These are phyloP conservation scores for Lycophotia porphyrea DNA, from an alignment of 2,888 invertebrate genomes.

Conservation along the genomic window DNA sequence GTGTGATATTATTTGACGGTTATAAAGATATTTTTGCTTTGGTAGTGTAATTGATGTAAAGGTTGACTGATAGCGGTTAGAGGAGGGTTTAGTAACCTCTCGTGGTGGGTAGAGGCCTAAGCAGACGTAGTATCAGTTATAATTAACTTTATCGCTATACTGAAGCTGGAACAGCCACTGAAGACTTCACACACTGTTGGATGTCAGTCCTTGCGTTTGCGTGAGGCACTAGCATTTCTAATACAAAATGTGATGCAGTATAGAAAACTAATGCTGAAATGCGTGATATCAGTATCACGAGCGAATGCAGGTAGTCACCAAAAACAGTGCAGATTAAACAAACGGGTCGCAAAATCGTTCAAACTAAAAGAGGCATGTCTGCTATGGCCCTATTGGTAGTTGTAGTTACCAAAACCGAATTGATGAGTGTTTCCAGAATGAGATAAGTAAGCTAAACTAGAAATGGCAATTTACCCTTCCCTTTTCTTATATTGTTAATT, in stretches of 20 bases:
- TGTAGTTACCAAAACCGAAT: slow-evolving; percentile 27
- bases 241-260: background rate
- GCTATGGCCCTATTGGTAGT: slow-evolving; percentile 24
- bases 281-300: background rate
- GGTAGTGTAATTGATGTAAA: slow-evolving; percentile 48
- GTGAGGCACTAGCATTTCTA: background rate
- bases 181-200: background rate
- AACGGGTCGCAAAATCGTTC: background rate
- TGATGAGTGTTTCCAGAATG: slow-evolving; percentile 19
- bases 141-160: background rate
- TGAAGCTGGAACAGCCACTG: background rate
- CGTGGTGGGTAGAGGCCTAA: slow-evolving; percentile 18
- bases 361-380: background rate
- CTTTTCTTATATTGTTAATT: background rate
- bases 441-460: slow-evolving; percentile 5
- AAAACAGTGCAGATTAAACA: background rate
- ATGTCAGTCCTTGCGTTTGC: background rate
- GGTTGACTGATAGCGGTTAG: slow-evolving; percentile 59
- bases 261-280: background rate
- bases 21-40: slow-evolving; percentile 33
- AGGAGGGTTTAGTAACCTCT: slow-evolving; percentile 18
- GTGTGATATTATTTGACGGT: slow-evolving; percentile 72
- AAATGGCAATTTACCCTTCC: slow-evolving; percentile 6
- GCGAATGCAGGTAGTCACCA: background rate
- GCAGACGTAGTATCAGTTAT: background rate